Percentiles rank a stretch among this genome's conserved stretches.
Evolutionary conservation across 2,113 vertebrate species (phyloP).

Genomic region (Microtus ochrogaster): DNA sequence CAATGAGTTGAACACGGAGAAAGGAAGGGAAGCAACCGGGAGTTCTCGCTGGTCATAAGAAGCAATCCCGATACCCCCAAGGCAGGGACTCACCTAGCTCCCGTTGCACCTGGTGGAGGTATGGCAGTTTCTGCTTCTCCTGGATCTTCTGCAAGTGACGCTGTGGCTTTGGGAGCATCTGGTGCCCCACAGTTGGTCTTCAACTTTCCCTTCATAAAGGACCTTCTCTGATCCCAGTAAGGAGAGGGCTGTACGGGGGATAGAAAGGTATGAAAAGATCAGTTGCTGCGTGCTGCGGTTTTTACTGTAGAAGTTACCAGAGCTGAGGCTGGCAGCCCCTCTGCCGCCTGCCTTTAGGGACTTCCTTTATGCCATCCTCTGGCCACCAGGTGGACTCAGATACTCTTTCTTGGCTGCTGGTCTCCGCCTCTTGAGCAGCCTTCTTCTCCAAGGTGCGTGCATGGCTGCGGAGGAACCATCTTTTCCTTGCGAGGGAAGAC

Average conservation of each 20-base stretch:
- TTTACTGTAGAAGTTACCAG: too few species aligned
- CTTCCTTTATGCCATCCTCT: not conserved
- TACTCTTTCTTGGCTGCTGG: not conserved
- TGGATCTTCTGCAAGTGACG: not conserved
- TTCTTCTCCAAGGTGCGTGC: rapidly evolving
- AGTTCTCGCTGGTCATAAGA: not conserved
- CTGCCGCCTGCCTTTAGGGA: rapidly evolving
- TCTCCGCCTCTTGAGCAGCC: not conserved
- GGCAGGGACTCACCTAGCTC: too few species aligned
- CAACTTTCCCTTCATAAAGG: rapidly evolving
- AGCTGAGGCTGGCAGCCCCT: too few species aligned
- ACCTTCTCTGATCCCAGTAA: rapidly evolving
- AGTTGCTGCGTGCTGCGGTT: not conserved
- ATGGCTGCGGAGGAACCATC: rapidly evolving
- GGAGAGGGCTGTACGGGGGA: rapidly evolving
- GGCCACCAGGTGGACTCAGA: constrained; percentile 37
- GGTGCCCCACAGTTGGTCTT: rapidly evolving
- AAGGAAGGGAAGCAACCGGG: too few species aligned
- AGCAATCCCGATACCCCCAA: too few species aligned
- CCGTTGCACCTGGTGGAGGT: not conserved
- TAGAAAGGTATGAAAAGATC: not conserved
- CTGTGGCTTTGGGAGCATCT: not conserved
- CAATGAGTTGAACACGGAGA: not conserved
- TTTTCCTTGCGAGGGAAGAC: not conserved
- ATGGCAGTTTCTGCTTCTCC: not conserved